Base-by-base conservation (phyloP, 2,888 invertebrate species). In the Charanyca ferruginea region DNA sequence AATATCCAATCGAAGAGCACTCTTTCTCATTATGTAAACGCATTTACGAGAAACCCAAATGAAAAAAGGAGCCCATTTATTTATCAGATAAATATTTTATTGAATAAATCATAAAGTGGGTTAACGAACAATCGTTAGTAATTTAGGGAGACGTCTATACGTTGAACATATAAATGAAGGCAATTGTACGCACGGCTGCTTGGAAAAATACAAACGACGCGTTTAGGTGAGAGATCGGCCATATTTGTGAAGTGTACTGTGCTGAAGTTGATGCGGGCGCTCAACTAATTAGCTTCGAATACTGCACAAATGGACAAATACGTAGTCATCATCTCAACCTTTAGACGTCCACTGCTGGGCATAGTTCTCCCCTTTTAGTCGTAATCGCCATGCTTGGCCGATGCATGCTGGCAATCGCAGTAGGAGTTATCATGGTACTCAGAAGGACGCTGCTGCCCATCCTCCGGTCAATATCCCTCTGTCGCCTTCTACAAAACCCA, bases 181-280 rank as follows among this genome's bases (percentile, higher is more conserved):
- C 77, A 87, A 87, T 87, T 83, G 82, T 73, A 78, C 59, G 77
- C 80, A 84, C 79, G 81, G 78, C 45, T 66, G 81, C 74, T 76
- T 73, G 80, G 67, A 83, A 88, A 87, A 87, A 86, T 84, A 86
- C 82, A 84, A 86, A 86, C 77, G 82, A 73, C 72, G 78, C 83
- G 83, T 84, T 85, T 79, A 75, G 76, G 79, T 81, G 85, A 83
- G 76, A 77, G 74, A 83, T 85, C 58, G 71, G 58, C 61, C 48
- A 47, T 38, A 8, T 51, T 64, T 23, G 4, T 58, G 23, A n/a
- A 47, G 51, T 60, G 18, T 45, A 59, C 64, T 22, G 32, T 0
- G 7, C 4, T 23, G 11, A 0, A 54, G 3, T 1, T 49, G 18
- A 32, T 4, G 8, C 38, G 32, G 41, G 25, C 9, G n/a, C 44